Base-by-base conservation (phyloP, 1,140 invertebrate species). In the Geopemphigus sp. region DNA sequence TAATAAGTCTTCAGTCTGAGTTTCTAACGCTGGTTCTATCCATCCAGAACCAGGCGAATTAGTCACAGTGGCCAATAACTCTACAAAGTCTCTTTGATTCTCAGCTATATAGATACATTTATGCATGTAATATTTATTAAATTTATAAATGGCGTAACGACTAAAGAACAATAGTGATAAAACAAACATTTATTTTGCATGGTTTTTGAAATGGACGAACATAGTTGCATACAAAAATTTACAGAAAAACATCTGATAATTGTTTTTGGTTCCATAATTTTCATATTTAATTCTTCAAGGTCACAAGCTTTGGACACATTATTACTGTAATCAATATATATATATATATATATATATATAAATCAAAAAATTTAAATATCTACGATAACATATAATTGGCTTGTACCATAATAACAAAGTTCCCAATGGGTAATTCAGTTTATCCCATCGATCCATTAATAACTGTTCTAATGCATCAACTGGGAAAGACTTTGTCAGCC, bases 21-120 rank as follows among this genome's bases (percentile, higher is more conserved):
- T 78, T 26, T 78, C 74, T 26, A 11, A 57, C 45, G 61, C 22
- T 61, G 74, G 39, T 47, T 78, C 74, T 50, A 78, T 78, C 74
- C 74, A 61, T 50, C 22, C 39, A 19, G 74, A 61, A 78, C 74
- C 57, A 10, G 74, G 74, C n/a, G 74, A 57, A 78, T 78, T 78
- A 29, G 74, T 78, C n/a, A 78, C 57, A 78, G 22, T 57, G 19
- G 74, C 57, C 1, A 78, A 63, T 50, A 78, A 50, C 8, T 63
- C 12, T 47, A 78, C 22, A 50, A 78, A 61, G 24, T 78, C 74
- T 61, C 45, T 61, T 78, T 59, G 74, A 78, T 61, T 61, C 59
- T 78, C 56, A 59, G 39, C 74, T 78, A 78, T 19, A 74, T 24
- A 74, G 59, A 45, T 45, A 74, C 57, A 74, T n/a, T 22, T 15